Conservation (phyloP, 2,797 vertebrate species). For the Halcyon badia region DNA sequence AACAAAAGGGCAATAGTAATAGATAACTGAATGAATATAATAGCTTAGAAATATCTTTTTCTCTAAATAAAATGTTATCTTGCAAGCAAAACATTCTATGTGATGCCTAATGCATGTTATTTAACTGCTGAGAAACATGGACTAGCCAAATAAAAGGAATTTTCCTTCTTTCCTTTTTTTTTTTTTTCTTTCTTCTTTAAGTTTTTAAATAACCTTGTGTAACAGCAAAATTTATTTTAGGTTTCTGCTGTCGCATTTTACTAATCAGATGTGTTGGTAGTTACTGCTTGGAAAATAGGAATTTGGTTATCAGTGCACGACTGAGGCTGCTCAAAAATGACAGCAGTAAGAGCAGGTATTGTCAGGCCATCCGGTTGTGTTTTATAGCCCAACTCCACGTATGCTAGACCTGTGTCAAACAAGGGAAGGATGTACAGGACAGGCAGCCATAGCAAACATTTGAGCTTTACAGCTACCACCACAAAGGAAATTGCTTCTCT, state of each 20-base stretch:
- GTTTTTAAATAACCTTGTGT: background rate
- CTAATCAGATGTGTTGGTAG: background rate
- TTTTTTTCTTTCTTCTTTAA: background rate
- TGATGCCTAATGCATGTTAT: background rate
- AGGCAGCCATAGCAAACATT: background rate
- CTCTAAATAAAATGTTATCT: background rate
- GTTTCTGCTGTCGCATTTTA: background rate
- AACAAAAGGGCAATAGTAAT: background rate
- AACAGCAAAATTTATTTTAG: background rate
- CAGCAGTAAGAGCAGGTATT: background rate
- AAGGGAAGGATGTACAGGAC: background rate
- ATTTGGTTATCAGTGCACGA: background rate
- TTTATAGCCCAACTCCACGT: background rate
- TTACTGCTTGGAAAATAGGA: background rate
- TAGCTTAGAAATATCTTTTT: background rate
- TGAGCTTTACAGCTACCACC: background rate
- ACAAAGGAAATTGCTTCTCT: background rate
- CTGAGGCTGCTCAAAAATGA: background rate
- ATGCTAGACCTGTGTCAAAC: background rate
- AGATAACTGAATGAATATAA: background rate
- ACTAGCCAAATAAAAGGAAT: background rate
- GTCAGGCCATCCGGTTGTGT: accelerated
- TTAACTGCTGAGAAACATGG: background rate
- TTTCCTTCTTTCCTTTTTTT: background rate
- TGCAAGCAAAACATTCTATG: background rate